Evolutionary conservation across 2,888 invertebrate genomes (phyloP), one percentile per base, ranked within the genome.

Genomic region (Diachrysia chrysitis): DNA sequence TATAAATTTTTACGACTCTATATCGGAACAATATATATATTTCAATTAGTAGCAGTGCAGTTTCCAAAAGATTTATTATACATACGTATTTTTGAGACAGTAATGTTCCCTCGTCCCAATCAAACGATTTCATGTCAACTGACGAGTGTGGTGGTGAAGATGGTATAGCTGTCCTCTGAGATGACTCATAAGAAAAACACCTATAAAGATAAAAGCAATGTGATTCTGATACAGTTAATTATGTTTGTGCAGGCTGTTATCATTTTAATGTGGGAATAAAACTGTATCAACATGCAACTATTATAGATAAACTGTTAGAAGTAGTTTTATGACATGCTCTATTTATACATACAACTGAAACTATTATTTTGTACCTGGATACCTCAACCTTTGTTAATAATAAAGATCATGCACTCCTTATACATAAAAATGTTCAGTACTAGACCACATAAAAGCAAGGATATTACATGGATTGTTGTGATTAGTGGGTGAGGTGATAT

Each of bases 171-270:
- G 95, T 91, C 73, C 96, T 95, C 86, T 97, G 97, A 17, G 96
- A 94, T 55, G 96, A 96, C 85, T 97, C 97, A 82, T 97, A 97
- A 1, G 97, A 97, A 82, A 97, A 96, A 87, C 97, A 97, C 96
- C 97, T 97, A 87, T 63, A 91, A 82, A 66, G 53, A 66, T 65
- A 48, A 69, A 46, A 9, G 21, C 12, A 66, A 55, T 14, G 35
- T 71, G 14, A 74, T 59, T 76, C 71, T 56, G 55, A 42, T 59
- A 48, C 14, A n/a, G 48, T 23, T 37, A 46, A 48, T 19, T 19
- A 19, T 37, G 14, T 35, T 17, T 60, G 54, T 66, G 58, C 77
- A 73, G 66, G 56, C 55, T 63, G 66, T 66, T 78, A 64, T 66
- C 63, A 59, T 48, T 60, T 64, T 63, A 35, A 68, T 68, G 54